Conservation (phyloP, 2,113 vertebrate genomes). For the Chaetops frenatus region DNA sequence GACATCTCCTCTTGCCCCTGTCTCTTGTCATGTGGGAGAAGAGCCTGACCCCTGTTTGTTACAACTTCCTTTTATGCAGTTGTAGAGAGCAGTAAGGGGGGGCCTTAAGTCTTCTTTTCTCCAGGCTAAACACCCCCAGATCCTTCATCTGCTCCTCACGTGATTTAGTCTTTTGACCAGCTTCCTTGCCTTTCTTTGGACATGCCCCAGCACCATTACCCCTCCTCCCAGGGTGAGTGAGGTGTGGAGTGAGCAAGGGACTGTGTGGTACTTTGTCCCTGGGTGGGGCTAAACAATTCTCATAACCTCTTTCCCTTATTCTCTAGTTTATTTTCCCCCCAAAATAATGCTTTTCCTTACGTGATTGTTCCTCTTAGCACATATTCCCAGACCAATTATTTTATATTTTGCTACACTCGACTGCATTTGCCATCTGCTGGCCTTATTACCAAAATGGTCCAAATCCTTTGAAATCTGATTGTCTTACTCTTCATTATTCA, state of each 20-base stretch:
- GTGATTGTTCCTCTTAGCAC: neutral
- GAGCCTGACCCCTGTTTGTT: too few species aligned
- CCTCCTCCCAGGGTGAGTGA: accelerated
- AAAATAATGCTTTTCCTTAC: neutral
- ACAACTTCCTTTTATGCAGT: too few species aligned
- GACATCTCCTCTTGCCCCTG: neutral
- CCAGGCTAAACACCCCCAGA: too few species aligned
- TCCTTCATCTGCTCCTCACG: neutral
- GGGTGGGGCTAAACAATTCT: neutral
- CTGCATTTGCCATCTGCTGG: constrained; percentile 52
- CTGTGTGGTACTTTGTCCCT: neutral
- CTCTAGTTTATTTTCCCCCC: neutral
- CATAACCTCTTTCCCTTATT: neutral
- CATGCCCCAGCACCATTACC: neutral
- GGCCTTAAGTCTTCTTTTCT: too few species aligned
- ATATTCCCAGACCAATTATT: neutral
- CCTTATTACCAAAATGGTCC: constrained; percentile 52
- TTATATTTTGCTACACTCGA: constrained; percentile 16
- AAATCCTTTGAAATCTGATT: constrained; percentile 42
- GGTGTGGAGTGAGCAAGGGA: neutral
- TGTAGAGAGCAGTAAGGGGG: too few species aligned
- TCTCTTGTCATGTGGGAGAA: neutral
- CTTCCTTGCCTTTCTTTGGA: neutral
- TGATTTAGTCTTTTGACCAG: neutral
- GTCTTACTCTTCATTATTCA: constrained; percentile 47